Evolutionary conservation across 2,113 vertebrate species (phyloP).

Genomic region (Psephotus haematonotus): DNA sequence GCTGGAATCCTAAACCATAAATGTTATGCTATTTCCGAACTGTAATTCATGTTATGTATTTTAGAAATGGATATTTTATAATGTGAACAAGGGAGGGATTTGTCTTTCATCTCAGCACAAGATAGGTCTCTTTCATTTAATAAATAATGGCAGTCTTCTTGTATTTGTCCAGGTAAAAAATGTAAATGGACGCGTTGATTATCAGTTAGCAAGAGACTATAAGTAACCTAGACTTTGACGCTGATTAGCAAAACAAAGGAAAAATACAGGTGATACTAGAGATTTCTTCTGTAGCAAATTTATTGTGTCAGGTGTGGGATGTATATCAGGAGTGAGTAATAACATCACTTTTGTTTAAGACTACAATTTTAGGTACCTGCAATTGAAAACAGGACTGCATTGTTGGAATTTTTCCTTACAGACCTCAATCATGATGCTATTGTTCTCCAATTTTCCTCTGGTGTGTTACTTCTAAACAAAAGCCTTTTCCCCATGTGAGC

Average conservation of each 20-base stretch:
- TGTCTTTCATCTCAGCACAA: slow-evolving; percentile 41
- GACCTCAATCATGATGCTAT: background rate
- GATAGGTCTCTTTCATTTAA: slow-evolving; percentile 2
- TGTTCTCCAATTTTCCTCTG: background rate
- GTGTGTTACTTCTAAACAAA: background rate
- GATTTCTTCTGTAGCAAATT: slow-evolving; percentile 34
- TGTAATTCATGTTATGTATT: background rate
- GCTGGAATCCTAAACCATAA: background rate
- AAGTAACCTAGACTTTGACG: slow-evolving; percentile 49
- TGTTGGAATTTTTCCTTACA: background rate
- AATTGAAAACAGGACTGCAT: background rate
- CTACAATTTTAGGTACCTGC: background rate
- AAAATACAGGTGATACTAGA: background rate
- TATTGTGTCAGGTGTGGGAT: background rate
- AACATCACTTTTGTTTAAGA: background rate
- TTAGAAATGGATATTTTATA: background rate
- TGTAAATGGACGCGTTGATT: slow-evolving; percentile 4
- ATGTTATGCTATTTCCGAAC: background rate
- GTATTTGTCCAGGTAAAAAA: slow-evolving; percentile 26
- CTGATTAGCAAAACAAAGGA: slow-evolving; percentile 18
- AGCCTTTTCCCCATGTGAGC: background rate
- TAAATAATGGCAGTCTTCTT: slow-evolving; percentile 15
- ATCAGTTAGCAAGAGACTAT: slow-evolving; percentile 16
- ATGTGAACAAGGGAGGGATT: background rate
- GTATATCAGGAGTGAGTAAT: background rate